Conservation (phyloP, 2,797 vertebrate species). For the Rousettus madagascariensis region DNA sequence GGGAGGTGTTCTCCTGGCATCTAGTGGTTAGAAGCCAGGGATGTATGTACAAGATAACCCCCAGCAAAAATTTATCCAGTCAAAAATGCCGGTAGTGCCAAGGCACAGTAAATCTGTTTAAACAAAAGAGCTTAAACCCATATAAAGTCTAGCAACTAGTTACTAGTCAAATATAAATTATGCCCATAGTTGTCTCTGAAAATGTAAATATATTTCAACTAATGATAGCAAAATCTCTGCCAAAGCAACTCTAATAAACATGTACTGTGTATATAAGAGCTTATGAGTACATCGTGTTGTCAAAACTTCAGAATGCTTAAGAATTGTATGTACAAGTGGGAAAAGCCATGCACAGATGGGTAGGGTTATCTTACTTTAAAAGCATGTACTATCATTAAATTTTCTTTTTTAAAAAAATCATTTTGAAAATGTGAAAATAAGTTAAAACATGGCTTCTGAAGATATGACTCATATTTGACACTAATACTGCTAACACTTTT, state of each 20-base stretch:
- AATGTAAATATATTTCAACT: neutral
- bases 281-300: neutral
- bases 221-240: neutral
- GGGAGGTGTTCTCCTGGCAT: neutral
- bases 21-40: neutral
- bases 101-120: neutral
- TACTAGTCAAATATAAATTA: slow-evolving; percentile 25
- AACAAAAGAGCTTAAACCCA: slow-evolving; percentile 12
- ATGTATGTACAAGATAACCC: neutral
- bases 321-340: neutral
- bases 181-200: neutral
- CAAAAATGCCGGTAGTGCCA: neutral
- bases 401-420: neutral
- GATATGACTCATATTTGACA: neutral
- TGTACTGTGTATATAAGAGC: neutral
- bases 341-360: neutral
- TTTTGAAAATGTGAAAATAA: slow-evolving; percentile 43
- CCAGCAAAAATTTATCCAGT: neutral
- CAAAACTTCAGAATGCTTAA: neutral
- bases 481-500: neutral
- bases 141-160: neutral
- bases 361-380: neutral
- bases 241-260: neutral
- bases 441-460: neutral
- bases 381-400: neutral